A percentile compares a stretch with the other conserved stretches of the same genome.
Evolutionary conservation across 1,140 invertebrate genomes (phyloP).

Genomic region (Tetramorium parvispinum): DNA sequence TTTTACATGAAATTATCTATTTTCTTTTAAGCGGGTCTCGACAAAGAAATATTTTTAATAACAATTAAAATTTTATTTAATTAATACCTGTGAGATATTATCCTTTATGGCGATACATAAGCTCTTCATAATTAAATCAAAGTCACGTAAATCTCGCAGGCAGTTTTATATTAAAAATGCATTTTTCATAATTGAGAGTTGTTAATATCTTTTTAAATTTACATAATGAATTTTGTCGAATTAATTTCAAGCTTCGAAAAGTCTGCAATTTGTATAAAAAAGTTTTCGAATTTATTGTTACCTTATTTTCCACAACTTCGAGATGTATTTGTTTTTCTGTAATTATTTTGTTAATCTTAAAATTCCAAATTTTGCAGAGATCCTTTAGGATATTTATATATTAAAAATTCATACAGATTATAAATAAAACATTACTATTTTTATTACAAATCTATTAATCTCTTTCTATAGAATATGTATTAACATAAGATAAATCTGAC

Average conservation of each 20-base stretch:
- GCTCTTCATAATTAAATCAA: not conserved
- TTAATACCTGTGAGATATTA: not conserved
- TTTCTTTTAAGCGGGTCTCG: not conserved
- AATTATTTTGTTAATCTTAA: not conserved
- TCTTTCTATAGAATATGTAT: not conserved
- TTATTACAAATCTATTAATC: not conserved
- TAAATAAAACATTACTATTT: not conserved
- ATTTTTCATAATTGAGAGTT: not conserved
- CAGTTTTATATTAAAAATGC: not conserved
- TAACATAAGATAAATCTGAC: constrained; percentile 18
- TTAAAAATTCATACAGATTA: not conserved
- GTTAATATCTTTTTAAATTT: not conserved
- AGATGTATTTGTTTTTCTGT: not conserved
- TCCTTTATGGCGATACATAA: not conserved
- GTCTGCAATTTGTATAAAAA: not conserved
- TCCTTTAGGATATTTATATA: not conserved
- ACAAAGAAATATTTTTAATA: not conserved
- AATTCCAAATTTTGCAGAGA: not conserved
- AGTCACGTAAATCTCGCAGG: not conserved
- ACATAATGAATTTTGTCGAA: not conserved
- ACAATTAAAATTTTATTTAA: not conserved
- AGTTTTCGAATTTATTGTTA: not conserved
- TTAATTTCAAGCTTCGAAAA: too few species aligned
- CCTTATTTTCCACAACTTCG: not conserved
- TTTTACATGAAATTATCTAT: constrained; percentile 10